Conservation (phyloP, 2,113 vertebrate species). For the zebrafish (Danio rerio) region DNA sequence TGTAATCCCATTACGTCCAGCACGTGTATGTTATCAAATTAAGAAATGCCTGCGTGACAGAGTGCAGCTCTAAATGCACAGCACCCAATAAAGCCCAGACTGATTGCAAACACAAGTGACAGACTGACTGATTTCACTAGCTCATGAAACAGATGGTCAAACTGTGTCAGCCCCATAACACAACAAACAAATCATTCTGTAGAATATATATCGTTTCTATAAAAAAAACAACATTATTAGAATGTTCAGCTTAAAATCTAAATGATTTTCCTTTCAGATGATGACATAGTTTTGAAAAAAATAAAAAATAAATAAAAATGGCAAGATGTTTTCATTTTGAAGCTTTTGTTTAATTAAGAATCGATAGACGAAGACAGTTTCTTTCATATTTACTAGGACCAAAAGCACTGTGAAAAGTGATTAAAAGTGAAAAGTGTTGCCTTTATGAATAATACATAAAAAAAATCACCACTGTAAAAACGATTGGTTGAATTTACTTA, state of each 20-base stretch:
- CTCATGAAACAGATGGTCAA: constrained; percentile 20
- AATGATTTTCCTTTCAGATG: background rate
- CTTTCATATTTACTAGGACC: background rate
- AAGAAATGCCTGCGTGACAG: constrained; percentile 61
- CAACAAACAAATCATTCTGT: background rate
- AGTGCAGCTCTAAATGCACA: constrained; percentile 54
- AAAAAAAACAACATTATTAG: background rate
- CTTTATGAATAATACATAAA: too few relatives aligned
- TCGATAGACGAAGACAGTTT: background rate
- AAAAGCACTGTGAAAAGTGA: too few relatives aligned
- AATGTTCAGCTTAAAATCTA: background rate
- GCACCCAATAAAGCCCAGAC: constrained; percentile 73
- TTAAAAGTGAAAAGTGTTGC: too few relatives aligned
- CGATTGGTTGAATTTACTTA: too few relatives aligned
- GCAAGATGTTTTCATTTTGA: background rate
- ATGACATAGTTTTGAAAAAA: background rate
- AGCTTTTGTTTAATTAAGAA: background rate
- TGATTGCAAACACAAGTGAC: constrained; percentile 58
- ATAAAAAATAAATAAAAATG: too few relatives aligned
- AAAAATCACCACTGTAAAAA: too few relatives aligned
- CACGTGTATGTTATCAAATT: constrained; percentile 58
- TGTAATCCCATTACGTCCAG: constrained; percentile 58
- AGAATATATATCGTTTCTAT: background rate
- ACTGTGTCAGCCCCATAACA: background rate
- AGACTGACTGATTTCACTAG: constrained; percentile 67